A percentile compares a stretch with the other conserved stretches of the same genome.
phyloP scores from a whole-genome alignment of 2,797 vertebrate genomes.

The Tauraco hartlaubi region DNA sequence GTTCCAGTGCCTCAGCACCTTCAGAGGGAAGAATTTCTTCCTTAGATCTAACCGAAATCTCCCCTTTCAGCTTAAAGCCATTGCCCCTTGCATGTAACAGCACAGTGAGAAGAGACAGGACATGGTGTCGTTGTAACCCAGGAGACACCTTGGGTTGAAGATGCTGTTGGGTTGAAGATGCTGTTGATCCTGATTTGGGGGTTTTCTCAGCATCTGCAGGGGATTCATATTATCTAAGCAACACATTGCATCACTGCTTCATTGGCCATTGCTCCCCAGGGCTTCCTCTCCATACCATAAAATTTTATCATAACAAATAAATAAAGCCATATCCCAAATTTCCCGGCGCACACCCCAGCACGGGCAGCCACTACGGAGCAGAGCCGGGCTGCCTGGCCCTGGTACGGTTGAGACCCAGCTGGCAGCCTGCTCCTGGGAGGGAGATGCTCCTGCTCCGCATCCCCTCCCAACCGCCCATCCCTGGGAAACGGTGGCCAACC shows the following conservation, averaged over 20 bases:
- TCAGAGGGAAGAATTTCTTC: too few relatives aligned
- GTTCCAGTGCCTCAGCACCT: too few relatives aligned
- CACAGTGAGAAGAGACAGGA: background rate
- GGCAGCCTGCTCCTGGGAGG: background rate
- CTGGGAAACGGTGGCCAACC: background rate
- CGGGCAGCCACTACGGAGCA: rapidly evolving
- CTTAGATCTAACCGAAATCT: too few relatives aligned
- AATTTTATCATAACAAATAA: too few relatives aligned
- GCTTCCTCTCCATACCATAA: background rate
- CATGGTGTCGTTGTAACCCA: rapidly evolving
- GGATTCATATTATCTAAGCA: background rate
- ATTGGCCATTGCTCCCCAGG: rapidly evolving
- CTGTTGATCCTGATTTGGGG: background rate
- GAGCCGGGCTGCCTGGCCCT: background rate
- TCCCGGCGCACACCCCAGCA: too few relatives aligned
- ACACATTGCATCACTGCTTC: rapidly evolving
- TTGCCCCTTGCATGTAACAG: rapidly evolving
- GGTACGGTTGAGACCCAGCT: background rate
- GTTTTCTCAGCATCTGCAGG: background rate
- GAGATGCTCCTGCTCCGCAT: background rate
- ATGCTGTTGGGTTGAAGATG: background rate
- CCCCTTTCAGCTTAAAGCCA: too few relatives aligned
- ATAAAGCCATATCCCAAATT: rapidly evolving
- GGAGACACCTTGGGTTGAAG: too few relatives aligned
- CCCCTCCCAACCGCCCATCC: background rate